Evolutionary conservation across 2,797 vertebrate species (phyloP).

Genomic region (Australoheros facetus): DNA sequence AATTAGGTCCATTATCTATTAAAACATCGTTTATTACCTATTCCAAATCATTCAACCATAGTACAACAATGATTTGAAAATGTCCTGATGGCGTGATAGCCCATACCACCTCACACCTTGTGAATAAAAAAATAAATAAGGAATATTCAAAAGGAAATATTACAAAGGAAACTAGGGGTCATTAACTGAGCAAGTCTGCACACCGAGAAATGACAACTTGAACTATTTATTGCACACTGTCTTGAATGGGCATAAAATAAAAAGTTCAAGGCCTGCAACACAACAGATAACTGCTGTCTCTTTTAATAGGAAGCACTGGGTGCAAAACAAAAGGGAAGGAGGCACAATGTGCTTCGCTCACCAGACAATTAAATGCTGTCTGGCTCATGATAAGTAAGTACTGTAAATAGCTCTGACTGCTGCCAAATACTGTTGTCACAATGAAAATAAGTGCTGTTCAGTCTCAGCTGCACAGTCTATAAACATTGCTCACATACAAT

Average conservation of each 20-base stretch:
- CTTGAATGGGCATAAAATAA: not conserved
- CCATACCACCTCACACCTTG: not conserved
- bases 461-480: constrained; percentile 7
- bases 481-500: not conserved
- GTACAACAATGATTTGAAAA: not conserved
- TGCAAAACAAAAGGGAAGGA: constrained; percentile 1
- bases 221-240: not conserved
- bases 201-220: not conserved
- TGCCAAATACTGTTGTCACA: constrained; percentile 19
- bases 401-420: constrained; percentile 13
- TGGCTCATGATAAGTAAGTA: constrained; percentile 20
- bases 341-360: constrained; percentile 18
- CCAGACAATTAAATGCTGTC: constrained; percentile 31
- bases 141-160: not conserved
- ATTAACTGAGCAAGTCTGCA: not conserved
- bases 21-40: not conserved
- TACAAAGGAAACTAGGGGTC: not conserved
- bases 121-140: not conserved
- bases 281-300: not conserved
- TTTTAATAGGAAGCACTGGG: constrained; percentile 7
- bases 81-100: not conserved
- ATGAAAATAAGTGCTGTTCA: constrained; percentile 20
- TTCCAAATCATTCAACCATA: not conserved
- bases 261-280: not conserved
- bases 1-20: not conserved